A percentile compares a stretch with the other conserved stretches of the same genome.
phyloP scores from a whole-genome alignment of 2,113 vertebrate species.

The Pelecanoides urinatrix region DNA sequence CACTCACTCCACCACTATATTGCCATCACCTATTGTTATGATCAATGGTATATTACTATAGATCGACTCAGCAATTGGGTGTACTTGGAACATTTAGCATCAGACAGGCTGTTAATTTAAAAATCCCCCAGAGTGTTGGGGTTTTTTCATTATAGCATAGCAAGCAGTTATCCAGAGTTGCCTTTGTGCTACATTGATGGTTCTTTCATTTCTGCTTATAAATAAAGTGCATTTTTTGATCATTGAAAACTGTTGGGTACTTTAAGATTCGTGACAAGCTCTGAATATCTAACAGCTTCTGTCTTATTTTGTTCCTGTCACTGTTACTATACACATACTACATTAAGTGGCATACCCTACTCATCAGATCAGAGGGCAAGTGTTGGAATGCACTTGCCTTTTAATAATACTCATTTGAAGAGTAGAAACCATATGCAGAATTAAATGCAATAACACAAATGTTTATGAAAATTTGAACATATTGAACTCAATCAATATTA shows the following conservation, averaged over 20 bases:
- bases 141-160: not conserved
- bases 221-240: not conserved
- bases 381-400: not conserved
- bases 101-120: constrained; percentile 37
- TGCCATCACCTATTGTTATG: constrained; percentile 9
- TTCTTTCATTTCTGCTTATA: constrained; percentile 9
- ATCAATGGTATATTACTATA: not conserved
- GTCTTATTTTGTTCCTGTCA: not conserved
- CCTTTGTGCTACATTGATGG: not conserved
- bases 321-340: not conserved
- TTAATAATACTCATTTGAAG: not conserved
- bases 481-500: not conserved
- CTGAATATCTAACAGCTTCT: not conserved
- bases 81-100: not conserved
- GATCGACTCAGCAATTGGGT: not conserved
- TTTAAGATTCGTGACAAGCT: not conserved
- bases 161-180: not conserved
- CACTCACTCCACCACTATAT: not conserved
- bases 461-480: not conserved
- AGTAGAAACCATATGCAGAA: not conserved
- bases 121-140: not conserved
- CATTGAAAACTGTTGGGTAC: not conserved
- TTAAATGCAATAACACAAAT: not conserved
- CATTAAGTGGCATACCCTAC: not conserved
- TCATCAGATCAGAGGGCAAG: fast-evolving